Conservation (phyloP, 2,888 invertebrate genomes). For the Sepiola atlantica region DNA sequence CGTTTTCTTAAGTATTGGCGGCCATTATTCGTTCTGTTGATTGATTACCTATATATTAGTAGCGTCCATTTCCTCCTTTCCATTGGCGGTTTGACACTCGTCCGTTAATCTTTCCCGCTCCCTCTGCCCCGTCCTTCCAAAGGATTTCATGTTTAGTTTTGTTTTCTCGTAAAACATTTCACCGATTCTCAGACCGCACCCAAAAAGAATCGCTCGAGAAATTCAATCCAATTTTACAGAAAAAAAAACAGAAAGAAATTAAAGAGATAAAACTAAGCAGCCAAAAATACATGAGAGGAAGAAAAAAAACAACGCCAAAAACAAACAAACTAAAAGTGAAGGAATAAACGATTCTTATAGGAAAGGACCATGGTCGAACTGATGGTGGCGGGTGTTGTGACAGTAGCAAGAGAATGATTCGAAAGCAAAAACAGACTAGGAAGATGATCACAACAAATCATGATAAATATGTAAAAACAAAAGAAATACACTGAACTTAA, state of each 20-base stretch:
- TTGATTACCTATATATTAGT: slow-evolving; percentile 32
- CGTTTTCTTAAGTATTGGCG: too few relatives aligned
- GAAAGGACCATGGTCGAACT: neutral
- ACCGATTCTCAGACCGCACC: slow-evolving; percentile 13
- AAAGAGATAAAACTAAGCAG: neutral
- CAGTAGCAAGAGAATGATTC: neutral
- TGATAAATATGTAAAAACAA: neutral
- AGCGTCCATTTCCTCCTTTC: neutral
- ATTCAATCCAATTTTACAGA: neutral
- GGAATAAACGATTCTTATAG: neutral
- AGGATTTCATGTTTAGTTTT: neutral
- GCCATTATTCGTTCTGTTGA: neutral
- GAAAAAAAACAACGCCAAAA: neutral
- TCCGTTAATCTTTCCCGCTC: neutral
- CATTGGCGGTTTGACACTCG: neutral
- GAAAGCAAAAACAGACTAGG: neutral
- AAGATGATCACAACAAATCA: neutral
- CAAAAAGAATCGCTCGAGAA: neutral
- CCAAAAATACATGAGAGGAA: neutral
- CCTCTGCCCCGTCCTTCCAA: neutral
- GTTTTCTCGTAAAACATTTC: slow-evolving; percentile 32
- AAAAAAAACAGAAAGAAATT: neutral
- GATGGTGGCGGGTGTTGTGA: neutral
- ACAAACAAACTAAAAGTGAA: neutral
- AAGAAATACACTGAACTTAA: neutral